Percentiles rank a stretch among this genome's conserved stretches.
These are phyloP conservation scores for Caenorhabditis inopinata DNA, from an alignment of 1,140 invertebrate genomes.

Conservation along the genomic window DNA sequence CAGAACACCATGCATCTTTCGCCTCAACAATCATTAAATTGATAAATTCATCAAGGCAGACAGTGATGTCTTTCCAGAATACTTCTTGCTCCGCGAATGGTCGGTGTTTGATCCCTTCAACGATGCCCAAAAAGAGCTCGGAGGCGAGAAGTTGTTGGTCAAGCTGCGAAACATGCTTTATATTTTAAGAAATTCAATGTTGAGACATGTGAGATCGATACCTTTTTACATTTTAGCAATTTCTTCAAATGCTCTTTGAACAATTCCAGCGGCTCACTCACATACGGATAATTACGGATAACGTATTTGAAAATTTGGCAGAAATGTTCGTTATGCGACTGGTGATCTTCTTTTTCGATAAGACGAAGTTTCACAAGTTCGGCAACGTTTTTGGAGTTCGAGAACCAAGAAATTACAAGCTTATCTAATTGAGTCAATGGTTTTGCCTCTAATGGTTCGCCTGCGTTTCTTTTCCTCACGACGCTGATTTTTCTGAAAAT, in stretches of 20 bases:
- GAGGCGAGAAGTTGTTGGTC: not conserved
- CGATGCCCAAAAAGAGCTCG: not conserved
- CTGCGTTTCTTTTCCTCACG: not conserved
- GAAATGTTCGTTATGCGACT: not conserved
- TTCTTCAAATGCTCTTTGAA: not conserved
- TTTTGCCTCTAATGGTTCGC: not conserved
- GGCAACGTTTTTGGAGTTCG: not conserved
- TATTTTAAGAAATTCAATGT: not conserved
- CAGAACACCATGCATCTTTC: not conserved
- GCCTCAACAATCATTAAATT: not conserved
- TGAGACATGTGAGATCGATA: not conserved
- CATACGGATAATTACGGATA: not conserved
- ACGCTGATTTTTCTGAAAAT: not conserved
- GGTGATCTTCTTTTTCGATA: slow-evolving; percentile 1
- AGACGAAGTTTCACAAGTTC: not conserved
- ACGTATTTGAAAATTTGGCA: not conserved
- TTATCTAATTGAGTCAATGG: not conserved
- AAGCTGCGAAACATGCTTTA: not conserved
- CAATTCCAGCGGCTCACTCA: not conserved
- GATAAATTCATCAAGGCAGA: not conserved
- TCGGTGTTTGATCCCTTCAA: not conserved
- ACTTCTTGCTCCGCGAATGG: not conserved
- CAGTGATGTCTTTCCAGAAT: not conserved
- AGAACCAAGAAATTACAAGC: not conserved
- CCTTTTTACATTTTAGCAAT: not conserved